These are phyloP conservation scores for Philaenus spumarius DNA, from an alignment of 1,140 invertebrate species.

Conservation along the genomic window DNA sequence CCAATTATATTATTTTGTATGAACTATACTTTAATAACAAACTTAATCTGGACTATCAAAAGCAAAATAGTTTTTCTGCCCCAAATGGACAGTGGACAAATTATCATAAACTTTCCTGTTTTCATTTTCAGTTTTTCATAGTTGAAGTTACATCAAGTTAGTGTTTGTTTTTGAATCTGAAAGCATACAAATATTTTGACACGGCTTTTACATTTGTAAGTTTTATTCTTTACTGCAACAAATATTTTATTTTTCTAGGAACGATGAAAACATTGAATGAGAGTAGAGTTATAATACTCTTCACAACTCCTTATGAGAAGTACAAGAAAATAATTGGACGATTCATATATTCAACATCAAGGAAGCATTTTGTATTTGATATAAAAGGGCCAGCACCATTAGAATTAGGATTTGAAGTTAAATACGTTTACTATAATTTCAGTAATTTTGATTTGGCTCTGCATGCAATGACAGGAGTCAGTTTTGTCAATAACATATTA, in stretches of 20 bases:
- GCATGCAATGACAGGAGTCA: constrained; percentile 61
- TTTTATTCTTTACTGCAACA: no score
- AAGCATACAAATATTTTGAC: no score
- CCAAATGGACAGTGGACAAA: no score
- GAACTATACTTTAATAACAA: no score
- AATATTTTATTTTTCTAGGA: constrained; percentile 40
- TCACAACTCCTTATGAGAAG: constrained; percentile 61
- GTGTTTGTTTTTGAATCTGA: no score
- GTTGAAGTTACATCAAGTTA: no score
- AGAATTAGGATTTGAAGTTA: constrained; percentile 50
- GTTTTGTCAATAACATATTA: constrained; percentile 54
- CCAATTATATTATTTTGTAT: no score
- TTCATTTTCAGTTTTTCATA: no score
- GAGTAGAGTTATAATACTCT: constrained; percentile 58
- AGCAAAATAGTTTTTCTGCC: no score
- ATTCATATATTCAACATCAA: constrained; percentile 60
- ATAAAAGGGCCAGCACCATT: constrained; percentile 52
- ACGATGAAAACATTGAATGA: constrained; percentile 55
- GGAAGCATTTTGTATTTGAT: constrained; percentile 62
- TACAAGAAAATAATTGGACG: constrained; percentile 54
- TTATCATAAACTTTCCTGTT: no score
- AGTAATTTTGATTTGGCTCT: constrained; percentile 65
- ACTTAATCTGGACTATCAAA: no score
- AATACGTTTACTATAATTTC: constrained; percentile 46
- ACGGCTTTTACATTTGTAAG: no score